Conservation (phyloP, 2,888 invertebrate genomes). For the Sesia apiformis region DNA sequence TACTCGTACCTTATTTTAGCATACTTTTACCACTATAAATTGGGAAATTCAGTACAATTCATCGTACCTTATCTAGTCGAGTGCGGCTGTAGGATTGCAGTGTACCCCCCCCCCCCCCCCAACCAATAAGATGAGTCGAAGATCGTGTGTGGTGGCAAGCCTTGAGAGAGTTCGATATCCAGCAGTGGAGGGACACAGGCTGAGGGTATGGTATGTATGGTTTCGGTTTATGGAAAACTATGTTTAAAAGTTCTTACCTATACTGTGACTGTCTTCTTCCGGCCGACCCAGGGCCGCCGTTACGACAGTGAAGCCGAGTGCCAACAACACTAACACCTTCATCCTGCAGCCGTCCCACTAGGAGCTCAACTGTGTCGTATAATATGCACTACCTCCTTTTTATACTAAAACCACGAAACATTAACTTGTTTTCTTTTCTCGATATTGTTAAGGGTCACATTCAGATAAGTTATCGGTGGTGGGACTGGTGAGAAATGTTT, state of each 20-base stretch:
- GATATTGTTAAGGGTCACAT: slow-evolving; percentile 1
- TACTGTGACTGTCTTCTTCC: slow-evolving; percentile 4
- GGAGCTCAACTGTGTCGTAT: slow-evolving; percentile 40
- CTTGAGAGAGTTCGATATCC: too few relatives aligned
- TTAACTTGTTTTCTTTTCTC: neutral
- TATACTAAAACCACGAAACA: slow-evolving; percentile 20
- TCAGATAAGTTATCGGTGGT: neutral
- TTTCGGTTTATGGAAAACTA: neutral
- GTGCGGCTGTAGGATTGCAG: too few relatives aligned
- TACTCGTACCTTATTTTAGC: too few relatives aligned
- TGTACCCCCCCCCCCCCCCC: too few relatives aligned
- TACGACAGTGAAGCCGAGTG: slow-evolving; percentile 45
- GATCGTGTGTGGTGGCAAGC: too few relatives aligned
- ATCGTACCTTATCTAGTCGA: too few relatives aligned
- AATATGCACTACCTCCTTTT: slow-evolving; percentile 17
- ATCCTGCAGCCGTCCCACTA: slow-evolving; percentile 40
- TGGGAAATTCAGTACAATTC: too few relatives aligned
- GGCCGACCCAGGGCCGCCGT: slow-evolving; percentile 45
- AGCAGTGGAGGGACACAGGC: too few relatives aligned
- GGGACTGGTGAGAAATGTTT: neutral
- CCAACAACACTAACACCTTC: slow-evolving; percentile 40
- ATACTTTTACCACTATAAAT: too few relatives aligned
- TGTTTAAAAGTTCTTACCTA: slow-evolving; percentile 28
- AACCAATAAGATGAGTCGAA: too few relatives aligned
- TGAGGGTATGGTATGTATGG: too few relatives aligned